These are phyloP conservation scores for Clupea harengus DNA, from an alignment of 2,113 vertebrate genomes.

Conservation along the genomic window DNA sequence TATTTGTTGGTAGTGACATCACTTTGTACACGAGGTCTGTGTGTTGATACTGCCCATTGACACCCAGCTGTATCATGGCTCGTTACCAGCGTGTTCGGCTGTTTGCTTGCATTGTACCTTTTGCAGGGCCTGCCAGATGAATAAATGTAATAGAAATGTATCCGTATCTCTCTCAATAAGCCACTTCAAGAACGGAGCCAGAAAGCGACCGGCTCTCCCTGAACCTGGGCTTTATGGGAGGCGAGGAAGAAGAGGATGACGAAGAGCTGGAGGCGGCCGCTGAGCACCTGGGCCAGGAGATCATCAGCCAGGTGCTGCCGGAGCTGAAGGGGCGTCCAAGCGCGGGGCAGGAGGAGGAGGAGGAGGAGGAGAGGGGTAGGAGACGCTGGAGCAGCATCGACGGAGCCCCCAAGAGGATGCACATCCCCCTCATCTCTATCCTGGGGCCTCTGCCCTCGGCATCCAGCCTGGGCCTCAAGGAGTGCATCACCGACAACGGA, in stretches of 20 bases:
- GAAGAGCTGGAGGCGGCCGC: slow-evolving; percentile 83
- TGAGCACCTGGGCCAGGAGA: slow-evolving; percentile 86
- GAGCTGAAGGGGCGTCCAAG: slow-evolving; percentile 42
- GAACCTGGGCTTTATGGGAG: slow-evolving; percentile 44
- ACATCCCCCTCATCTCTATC: slow-evolving; percentile 73
- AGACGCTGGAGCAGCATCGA: no score
- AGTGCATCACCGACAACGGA: slow-evolving; percentile 71
- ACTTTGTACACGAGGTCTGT: background rate
- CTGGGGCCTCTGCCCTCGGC: slow-evolving; percentile 82
- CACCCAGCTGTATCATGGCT: no score
- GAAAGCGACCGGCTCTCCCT: slow-evolving; percentile 61
- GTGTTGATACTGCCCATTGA: no score
- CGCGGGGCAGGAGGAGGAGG: background rate
- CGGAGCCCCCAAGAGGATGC: slow-evolving; percentile 28
- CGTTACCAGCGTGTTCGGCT: no score
- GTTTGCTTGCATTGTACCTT: no score
- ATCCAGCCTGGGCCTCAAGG: slow-evolving; percentile 79
- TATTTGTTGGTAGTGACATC: background rate
- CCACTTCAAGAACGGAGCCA: background rate
- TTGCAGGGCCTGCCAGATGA: no score
- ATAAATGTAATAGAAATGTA: no score
- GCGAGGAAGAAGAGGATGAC: slow-evolving; percentile 78
- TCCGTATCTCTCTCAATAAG: background rate
- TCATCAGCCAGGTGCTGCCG: slow-evolving; percentile 79
- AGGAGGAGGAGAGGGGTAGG: background rate